A percentile compares a stretch with the other conserved stretches of the same genome.
These are phyloP conservation scores for Leptinotarsa rubiginosa DNA, from an alignment of 2,888 invertebrate genomes.

Conservation along the genomic window DNA sequence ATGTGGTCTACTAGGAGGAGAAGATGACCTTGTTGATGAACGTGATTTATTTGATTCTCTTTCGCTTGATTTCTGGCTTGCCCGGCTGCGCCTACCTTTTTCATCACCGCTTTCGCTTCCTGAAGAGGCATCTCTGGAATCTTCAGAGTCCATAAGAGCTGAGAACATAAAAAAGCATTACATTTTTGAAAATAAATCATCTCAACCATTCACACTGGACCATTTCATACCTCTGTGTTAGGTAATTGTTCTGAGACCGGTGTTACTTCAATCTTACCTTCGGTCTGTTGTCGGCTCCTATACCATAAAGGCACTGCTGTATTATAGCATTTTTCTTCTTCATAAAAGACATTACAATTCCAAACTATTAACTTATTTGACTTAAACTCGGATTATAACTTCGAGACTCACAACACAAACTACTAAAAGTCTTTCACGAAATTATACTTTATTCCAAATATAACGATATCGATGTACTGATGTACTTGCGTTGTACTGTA, in stretches of 20 bases:
- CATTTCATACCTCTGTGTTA: conserved; percentile 53
- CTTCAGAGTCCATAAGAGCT: conserved; percentile 72
- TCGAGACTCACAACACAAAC: conserved; percentile 65
- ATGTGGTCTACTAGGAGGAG: conserved; percentile 49
- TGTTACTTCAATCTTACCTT: conserved; percentile 66
- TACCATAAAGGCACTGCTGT: conserved; percentile 65
- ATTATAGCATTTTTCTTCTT: conserved; percentile 61
- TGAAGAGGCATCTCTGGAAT: conserved; percentile 69
- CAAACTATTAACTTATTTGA: conserved; percentile 52
- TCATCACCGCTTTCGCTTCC: conserved; percentile 61
- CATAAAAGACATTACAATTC: conserved; percentile 57
- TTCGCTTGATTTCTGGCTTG: conserved; percentile 46
- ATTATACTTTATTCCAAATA: conserved; percentile 58
- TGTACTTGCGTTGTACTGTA: conserved; percentile 56
- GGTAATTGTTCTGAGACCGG: conserved; percentile 60
- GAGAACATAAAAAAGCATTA: conserved; percentile 45
- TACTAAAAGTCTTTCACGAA: conserved; percentile 65
- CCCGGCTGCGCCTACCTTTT: conserved; percentile 50
- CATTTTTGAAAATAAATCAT: conserved; percentile 23
- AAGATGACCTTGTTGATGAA: conserved; percentile 40
- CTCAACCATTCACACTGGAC: conserved; percentile 39
- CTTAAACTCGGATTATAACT: conserved; percentile 57
- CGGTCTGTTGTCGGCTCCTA: conserved; percentile 61
- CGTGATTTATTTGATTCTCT: conserved; percentile 41
- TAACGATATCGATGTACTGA: conserved; percentile 50